Conservation (phyloP, 2,113 vertebrate species). For the Zosterops borbonicus region DNA sequence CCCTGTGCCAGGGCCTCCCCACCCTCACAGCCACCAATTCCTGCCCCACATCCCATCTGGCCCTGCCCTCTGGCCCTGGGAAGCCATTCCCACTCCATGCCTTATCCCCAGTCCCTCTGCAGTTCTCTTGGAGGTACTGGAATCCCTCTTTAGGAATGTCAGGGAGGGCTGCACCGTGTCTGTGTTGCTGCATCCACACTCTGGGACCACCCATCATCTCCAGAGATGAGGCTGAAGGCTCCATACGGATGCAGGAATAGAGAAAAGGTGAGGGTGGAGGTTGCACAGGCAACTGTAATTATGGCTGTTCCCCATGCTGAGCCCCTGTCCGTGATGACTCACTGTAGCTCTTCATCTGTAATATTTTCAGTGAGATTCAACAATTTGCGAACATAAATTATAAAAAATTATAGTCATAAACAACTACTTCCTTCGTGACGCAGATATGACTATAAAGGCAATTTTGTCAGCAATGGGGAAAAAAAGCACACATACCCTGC, state of each 20-base stretch:
- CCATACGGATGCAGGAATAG: rapidly evolving
- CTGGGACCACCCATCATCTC: neutral
- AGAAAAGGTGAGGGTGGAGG: neutral
- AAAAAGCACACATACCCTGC: neutral
- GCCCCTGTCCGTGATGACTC: neutral
- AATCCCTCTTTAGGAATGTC: neutral
- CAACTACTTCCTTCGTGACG: neutral
- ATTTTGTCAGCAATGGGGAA: neutral
- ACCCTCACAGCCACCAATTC: neutral
- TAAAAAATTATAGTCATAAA: neutral
- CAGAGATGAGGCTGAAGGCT: neutral
- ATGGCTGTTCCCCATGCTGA: neutral
- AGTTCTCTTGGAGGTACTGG: neutral
- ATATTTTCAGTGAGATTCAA: neutral
- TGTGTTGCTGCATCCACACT: rapidly evolving
- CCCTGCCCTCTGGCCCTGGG: neutral
- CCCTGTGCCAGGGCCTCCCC: neutral
- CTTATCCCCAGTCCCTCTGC: neutral
- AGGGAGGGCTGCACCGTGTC: rapidly evolving
- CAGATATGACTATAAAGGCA: neutral
- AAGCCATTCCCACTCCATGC: neutral
- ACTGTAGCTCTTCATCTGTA: neutral
- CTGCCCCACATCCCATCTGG: rapidly evolving
- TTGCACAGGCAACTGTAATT: neutral
- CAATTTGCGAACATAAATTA: neutral